A percentile compares a stretch with the other conserved stretches of the same genome.
These are phyloP conservation scores for Saiga tatarica DNA, from an alignment of 2,113 vertebrate species.

Conservation along the genomic window DNA sequence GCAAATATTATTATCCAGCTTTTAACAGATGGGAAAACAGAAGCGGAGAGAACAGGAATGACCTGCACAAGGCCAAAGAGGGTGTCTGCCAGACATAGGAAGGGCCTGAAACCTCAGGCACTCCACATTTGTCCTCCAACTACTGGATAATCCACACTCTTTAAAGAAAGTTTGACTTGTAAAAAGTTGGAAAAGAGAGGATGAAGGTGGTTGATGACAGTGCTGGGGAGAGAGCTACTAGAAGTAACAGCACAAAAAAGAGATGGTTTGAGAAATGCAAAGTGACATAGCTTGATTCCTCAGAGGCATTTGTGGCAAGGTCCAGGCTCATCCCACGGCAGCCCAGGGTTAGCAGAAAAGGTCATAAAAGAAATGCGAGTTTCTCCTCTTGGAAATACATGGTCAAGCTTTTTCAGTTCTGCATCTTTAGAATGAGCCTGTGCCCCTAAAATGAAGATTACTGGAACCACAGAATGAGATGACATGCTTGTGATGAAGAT, in stretches of 20 bases:
- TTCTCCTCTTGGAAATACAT: slow-evolving; percentile 52
- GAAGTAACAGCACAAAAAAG: background rate
- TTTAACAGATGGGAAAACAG: slow-evolving; percentile 78
- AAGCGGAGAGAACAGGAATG: slow-evolving; percentile 62
- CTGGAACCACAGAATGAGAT: slow-evolving; percentile 65
- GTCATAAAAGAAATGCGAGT: slow-evolving; percentile 36
- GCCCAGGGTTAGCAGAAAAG: background rate
- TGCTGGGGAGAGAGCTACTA: background rate
- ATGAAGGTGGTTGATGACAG: background rate
- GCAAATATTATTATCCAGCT: slow-evolving; percentile 77
- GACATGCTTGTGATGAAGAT: slow-evolving; percentile 52
- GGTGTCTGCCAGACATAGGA: background rate
- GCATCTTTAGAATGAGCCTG: slow-evolving; percentile 69
- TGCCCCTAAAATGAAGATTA: slow-evolving; percentile 73
- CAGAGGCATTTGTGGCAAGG: background rate
- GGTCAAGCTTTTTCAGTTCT: slow-evolving; percentile 56
- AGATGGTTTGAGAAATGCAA: background rate
- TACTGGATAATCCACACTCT: background rate
- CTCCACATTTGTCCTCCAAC: background rate
- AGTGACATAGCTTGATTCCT: background rate
- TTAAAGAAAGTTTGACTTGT: background rate
- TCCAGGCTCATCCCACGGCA: background rate
- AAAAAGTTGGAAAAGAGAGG: background rate
- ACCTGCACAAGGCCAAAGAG: slow-evolving; percentile 72
- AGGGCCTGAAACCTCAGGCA: background rate